Conservation (phyloP, 2,797 vertebrate species). For the Gymnoscopelus braueri region DNA sequence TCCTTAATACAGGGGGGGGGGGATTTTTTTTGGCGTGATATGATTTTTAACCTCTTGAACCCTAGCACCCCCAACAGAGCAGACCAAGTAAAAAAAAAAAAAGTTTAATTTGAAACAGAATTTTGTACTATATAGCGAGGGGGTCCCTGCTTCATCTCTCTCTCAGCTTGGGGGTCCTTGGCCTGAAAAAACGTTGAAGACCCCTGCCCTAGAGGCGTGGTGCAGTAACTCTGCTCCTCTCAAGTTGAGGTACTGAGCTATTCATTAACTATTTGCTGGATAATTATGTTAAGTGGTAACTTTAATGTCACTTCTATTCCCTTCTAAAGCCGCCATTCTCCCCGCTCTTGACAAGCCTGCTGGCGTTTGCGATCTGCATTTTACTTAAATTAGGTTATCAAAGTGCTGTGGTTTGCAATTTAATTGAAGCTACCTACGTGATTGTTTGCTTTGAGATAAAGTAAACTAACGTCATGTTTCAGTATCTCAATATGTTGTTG, state of each 20-base stretch:
- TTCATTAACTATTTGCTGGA: not conserved
- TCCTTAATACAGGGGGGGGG: conserved; percentile 17
- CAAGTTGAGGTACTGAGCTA: not conserved
- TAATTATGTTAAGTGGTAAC: too few relatives aligned
- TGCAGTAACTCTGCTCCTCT: conserved; percentile 35
- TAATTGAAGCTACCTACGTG: not conserved
- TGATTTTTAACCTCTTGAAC: too few relatives aligned
- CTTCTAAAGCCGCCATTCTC: not conserved
- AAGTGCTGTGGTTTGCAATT: not conserved
- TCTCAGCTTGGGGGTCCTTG: too few relatives aligned
- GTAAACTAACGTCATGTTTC: too few relatives aligned
- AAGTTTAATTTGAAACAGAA: too few relatives aligned
- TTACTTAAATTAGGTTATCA: not conserved
- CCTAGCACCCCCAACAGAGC: too few relatives aligned
- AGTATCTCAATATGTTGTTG: too few relatives aligned
- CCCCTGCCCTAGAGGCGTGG: conserved; percentile 32
- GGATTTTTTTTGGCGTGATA: not conserved
- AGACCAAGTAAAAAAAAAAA: too few relatives aligned
- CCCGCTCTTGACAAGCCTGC: not conserved
- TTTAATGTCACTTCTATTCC: too few relatives aligned
- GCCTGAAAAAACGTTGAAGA: too few relatives aligned
- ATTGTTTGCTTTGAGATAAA: not conserved
- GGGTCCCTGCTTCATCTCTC: too few relatives aligned
- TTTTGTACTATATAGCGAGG: too few relatives aligned
- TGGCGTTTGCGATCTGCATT: not conserved